A percentile compares a stretch with the other conserved stretches of the same genome.
Evolutionary conservation across 2,113 vertebrate species (phyloP).

Genomic region (Macrotis lagotis): DNA sequence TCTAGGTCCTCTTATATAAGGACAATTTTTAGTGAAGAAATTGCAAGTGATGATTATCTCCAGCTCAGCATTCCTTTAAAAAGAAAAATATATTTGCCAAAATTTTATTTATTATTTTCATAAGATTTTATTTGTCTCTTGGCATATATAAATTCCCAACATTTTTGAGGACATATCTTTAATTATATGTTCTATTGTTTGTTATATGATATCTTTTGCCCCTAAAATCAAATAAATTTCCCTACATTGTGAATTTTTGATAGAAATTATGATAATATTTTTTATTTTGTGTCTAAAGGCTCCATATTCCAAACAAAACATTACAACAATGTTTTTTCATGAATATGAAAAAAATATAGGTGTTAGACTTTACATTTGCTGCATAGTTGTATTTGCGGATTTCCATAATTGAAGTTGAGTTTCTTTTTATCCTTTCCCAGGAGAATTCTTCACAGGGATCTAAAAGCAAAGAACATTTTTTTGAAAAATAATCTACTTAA

Average conservation of each 20-base stretch:
- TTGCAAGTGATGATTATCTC: background rate
- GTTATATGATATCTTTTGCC: background rate
- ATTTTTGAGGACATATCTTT: background rate
- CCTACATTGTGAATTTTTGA: background rate
- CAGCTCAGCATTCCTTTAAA: background rate
- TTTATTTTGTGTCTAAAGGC: background rate
- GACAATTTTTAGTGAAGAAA: background rate
- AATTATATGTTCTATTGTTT: background rate
- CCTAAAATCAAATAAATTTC: background rate
- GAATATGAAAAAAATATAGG: conserved; percentile 10
- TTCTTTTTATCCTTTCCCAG: conserved; percentile 80
- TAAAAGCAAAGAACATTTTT: conserved; percentile 94
- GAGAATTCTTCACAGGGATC: conserved; percentile 90
- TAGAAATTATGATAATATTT: background rate
- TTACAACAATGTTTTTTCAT: conserved; percentile 35
- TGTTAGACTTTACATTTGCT: background rate
- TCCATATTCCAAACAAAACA: background rate
- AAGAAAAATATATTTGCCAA: background rate
- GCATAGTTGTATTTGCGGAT: background rate
- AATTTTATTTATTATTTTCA: background rate
- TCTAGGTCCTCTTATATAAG: background rate
- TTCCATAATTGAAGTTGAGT: conserved; percentile 48
- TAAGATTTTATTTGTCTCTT: background rate
- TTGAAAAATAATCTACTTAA: conserved; percentile 91
- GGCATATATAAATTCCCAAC: background rate